Percentiles rank a stretch among this genome's conserved stretches.
These are phyloP conservation scores for Sylvilagus bachmani DNA, from an alignment of 2,113 vertebrate species.

Conservation along the genomic window DNA sequence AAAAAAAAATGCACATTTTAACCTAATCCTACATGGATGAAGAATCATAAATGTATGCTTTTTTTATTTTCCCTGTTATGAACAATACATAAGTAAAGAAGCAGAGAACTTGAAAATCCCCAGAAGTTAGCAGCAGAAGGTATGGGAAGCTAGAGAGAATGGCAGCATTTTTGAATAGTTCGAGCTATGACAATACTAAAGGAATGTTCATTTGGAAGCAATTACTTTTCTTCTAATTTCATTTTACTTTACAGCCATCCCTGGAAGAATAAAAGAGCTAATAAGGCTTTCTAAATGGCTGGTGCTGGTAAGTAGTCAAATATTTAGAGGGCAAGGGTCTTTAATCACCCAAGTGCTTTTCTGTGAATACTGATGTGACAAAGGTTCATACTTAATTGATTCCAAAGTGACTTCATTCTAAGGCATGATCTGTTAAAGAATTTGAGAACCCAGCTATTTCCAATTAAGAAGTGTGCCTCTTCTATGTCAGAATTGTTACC, in stretches of 20 bases:
- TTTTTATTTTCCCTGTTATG: not conserved
- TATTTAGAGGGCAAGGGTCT: conserved; percentile 79
- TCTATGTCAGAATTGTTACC: conserved; percentile 54
- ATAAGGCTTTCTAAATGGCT: conserved; percentile 66
- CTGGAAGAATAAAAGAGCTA: conserved; percentile 61
- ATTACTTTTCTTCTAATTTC: conserved; percentile 48
- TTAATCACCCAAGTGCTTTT: conserved; percentile 77
- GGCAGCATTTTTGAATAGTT: not conserved
- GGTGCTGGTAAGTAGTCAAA: conserved; percentile 73
- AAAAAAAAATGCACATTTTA: not conserved
- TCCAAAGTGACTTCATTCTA: conserved; percentile 78
- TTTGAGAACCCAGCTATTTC: conserved; percentile 40
- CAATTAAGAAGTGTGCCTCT: conserved; percentile 64
- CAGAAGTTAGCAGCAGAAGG: not conserved
- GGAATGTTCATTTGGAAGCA: conserved; percentile 41
- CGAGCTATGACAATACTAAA: not conserved
- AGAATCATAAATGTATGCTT: not conserved
- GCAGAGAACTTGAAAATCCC: not conserved
- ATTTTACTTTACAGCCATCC: conserved; percentile 50
- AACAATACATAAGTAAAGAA: not conserved
- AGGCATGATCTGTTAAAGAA: conserved; percentile 60
- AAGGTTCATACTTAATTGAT: conserved; percentile 80
- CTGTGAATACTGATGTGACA: conserved; percentile 77
- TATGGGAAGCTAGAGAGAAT: not conserved
- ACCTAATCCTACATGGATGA: not conserved